Evolutionary conservation across 2,113 vertebrate genomes (phyloP).

Genomic region (Lonchura striata): DNA sequence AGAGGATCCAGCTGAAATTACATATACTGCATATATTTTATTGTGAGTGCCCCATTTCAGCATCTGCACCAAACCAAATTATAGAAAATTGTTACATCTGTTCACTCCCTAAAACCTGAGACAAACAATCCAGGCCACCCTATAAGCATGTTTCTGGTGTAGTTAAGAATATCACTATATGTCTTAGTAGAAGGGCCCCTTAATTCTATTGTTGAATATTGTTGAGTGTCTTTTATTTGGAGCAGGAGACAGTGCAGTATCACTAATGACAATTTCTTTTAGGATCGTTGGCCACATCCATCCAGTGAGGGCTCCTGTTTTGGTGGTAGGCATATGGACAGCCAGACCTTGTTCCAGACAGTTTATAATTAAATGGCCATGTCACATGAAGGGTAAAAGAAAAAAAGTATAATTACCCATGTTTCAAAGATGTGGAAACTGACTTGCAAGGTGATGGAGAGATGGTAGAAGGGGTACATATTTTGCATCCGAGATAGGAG

Average conservation of each 20-base stretch:
- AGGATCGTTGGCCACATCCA: background rate
- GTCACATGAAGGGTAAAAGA: background rate
- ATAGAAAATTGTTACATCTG: conserved; percentile 78
- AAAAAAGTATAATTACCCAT: background rate
- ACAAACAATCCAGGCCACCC: conserved; percentile 58
- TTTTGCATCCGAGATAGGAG: background rate
- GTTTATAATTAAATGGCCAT: background rate
- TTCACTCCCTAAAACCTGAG: conserved; percentile 72
- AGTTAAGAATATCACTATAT: conserved; percentile 25
- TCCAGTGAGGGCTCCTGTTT: background rate
- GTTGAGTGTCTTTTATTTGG: background rate
- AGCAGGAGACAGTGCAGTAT: background rate
- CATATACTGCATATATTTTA: conserved; percentile 78
- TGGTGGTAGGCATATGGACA: background rate
- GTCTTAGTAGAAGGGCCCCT: conserved; percentile 2
- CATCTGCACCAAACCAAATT: conserved; percentile 78
- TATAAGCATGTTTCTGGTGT: conserved; percentile 41
- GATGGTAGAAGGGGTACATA: background rate
- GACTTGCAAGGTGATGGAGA: background rate
- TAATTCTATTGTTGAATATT: background rate
- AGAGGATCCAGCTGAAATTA: conserved; percentile 78
- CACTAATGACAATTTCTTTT: background rate
- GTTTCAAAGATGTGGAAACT: background rate
- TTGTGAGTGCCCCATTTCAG: conserved; percentile 73
- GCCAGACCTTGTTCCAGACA: background rate